Percentiles rank a stretch among this genome's conserved stretches.
phyloP scores from a whole-genome alignment of 2,888 invertebrate genomes.

The Eristalis pertinax region DNA sequence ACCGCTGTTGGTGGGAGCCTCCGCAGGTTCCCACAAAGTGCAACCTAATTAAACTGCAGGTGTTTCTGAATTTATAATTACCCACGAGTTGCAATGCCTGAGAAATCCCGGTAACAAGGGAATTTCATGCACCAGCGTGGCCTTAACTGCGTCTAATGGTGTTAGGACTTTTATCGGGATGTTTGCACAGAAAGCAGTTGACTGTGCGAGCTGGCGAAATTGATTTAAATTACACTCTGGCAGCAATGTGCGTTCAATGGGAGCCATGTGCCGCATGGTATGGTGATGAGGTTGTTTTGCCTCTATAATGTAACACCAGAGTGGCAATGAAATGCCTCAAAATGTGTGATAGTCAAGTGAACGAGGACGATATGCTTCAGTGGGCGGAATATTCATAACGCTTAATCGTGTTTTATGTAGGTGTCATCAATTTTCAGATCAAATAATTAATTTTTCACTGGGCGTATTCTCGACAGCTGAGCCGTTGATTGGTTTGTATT shows the following conservation, averaged over 20 bases:
- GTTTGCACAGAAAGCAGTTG: neutral
- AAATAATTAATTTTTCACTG: no score
- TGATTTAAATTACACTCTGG: neutral
- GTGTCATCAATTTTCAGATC: neutral
- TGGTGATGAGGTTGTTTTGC: no score
- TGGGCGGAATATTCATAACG: no score
- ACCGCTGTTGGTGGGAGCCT: neutral
- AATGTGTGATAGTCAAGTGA: no score
- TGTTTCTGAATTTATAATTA: slow-evolving; percentile 64
- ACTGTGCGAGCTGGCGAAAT: neutral
- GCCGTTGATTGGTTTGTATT: no score
- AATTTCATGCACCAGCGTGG: slow-evolving; percentile 53
- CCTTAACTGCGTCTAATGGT: slow-evolving; percentile 43
- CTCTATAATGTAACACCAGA: no score
- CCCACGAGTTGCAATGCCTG: slow-evolving; percentile 45
- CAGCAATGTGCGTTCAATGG: neutral
- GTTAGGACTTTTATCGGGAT: neutral
- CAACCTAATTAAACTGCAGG: slow-evolving; percentile 66
- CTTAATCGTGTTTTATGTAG: neutral
- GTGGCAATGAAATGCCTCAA: no score
- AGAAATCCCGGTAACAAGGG: slow-evolving; percentile 43
- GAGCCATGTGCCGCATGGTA: no score
- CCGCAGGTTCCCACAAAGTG: slow-evolving; percentile 23
- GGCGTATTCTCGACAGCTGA: no score
- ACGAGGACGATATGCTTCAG: no score